Conservation (phyloP, 2,797 vertebrate genomes). For the Craterocephalus amniculus region DNA sequence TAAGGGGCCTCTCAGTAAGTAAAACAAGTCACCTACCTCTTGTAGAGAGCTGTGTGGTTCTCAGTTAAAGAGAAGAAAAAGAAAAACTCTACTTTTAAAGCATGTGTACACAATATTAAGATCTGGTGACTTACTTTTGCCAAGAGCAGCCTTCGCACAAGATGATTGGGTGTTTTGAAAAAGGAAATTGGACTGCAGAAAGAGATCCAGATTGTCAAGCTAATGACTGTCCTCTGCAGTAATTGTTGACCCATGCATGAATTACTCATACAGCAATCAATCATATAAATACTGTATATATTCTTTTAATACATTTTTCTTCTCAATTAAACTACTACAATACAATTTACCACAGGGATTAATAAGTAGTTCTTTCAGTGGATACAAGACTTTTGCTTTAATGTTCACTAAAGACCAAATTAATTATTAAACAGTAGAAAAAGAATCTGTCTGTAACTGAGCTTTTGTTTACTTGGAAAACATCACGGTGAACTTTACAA, state of each 20-base stretch:
- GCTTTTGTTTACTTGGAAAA: background rate
- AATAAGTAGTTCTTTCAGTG: background rate
- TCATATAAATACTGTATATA: background rate
- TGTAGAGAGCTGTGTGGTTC: slow-evolving; percentile 19
- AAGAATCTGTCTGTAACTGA: background rate
- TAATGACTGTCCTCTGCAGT: too few relatives aligned
- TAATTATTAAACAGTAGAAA: background rate
- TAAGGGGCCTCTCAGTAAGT: slow-evolving; percentile 3
- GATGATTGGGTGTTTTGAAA: slow-evolving; percentile 19
- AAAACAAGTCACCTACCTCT: slow-evolving; percentile 21
- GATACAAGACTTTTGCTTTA: background rate
- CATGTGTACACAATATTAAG: slow-evolving; percentile 26
- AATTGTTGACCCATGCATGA: background rate
- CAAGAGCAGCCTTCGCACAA: background rate
- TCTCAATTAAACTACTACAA: too few relatives aligned
- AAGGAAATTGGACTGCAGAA: slow-evolving; percentile 2
- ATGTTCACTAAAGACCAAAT: background rate
- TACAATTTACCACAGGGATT: too few relatives aligned
- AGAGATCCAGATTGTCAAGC: slow-evolving; percentile 14
- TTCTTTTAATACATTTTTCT: too few relatives aligned
- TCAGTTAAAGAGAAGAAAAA: background rate
- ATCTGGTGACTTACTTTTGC: slow-evolving; percentile 42
- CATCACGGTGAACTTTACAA: background rate
- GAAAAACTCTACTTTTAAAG: slow-evolving; percentile 11
- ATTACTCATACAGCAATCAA: background rate